Evolutionary conservation across 2,797 vertebrate species (phyloP).

Genomic region (Menidia menidia): DNA sequence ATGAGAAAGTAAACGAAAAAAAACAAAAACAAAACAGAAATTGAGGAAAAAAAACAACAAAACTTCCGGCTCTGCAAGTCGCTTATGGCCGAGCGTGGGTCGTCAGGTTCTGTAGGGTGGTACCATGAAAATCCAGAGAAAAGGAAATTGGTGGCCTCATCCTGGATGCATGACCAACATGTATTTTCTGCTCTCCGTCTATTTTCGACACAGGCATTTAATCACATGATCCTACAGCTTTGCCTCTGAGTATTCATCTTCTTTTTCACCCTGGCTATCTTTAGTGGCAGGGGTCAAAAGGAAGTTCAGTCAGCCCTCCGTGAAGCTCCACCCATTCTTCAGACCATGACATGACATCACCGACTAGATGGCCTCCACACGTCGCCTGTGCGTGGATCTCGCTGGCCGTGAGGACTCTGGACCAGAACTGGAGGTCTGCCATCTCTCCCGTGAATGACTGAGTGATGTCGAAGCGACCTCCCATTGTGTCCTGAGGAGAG

Average conservation of each 20-base stretch:
- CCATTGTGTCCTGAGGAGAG: slow-evolving; percentile 82
- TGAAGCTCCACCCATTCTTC: slow-evolving; percentile 85
- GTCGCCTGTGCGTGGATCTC: slow-evolving; percentile 84
- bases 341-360: slow-evolving; percentile 85
- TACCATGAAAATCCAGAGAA: background rate
- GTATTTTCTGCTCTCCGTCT: background rate
- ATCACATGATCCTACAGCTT: background rate
- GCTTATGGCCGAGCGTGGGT: slow-evolving; percentile 4
- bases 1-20: too few species aligned
- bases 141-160: background rate
- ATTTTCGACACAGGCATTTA: slow-evolving; percentile 4
- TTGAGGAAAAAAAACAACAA: slow-evolving; percentile 2
- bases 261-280: background rate
- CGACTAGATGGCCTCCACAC: slow-evolving; percentile 76
- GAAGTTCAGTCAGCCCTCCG: slow-evolving; percentile 83
- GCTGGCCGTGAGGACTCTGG: slow-evolving; percentile 79
- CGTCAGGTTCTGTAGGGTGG: slow-evolving; percentile 9
- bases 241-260: background rate
- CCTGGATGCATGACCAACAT: slow-evolving; percentile 8
- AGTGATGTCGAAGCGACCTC: slow-evolving; percentile 86
- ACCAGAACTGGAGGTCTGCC: slow-evolving; percentile 88
- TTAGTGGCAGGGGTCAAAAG: slow-evolving; percentile 86
- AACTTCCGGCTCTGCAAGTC: slow-evolving; percentile 9
- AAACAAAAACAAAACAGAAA: too few species aligned
- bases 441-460: slow-evolving; percentile 88